These are phyloP conservation scores for Poicephalus meyeri DNA, from an alignment of 2,113 vertebrate genomes.

Conservation along the genomic window DNA sequence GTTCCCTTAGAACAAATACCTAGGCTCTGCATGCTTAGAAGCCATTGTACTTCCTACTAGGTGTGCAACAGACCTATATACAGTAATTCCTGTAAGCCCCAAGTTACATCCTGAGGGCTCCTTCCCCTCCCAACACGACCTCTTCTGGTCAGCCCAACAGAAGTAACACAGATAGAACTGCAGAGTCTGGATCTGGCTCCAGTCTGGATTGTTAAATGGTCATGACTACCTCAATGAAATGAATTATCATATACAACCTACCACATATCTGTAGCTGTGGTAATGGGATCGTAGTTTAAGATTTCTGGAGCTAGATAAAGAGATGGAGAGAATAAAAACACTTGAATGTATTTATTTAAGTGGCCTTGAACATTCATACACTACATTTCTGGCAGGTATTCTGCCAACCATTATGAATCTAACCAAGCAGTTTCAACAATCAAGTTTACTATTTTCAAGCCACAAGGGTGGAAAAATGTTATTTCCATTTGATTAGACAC, in stretches of 20 bases:
- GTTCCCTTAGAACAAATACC: neutral
- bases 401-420: neutral
- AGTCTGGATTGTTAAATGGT: neutral
- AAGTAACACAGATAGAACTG: neutral
- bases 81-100: neutral
- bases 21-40: neutral
- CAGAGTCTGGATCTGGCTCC: neutral
- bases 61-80: neutral
- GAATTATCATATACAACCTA: constrained; percentile 68
- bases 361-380: neutral
- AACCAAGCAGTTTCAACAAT: neutral
- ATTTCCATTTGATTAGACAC: neutral
- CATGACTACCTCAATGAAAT: neutral
- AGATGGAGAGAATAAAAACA: neutral
- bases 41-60: neutral
- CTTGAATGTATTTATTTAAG: constrained; percentile 3
- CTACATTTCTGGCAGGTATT: neutral
- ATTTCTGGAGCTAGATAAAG: constrained; percentile 89
- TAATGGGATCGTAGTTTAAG: constrained; percentile 96
- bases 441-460: neutral
- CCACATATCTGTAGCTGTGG: constrained; percentile 97
- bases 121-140: neutral
- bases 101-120: neutral
- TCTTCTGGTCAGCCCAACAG: neutral
- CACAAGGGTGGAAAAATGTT: neutral